Evolutionary conservation across 2,888 invertebrate species (phyloP).

Genomic region (Volucella zonaria): DNA sequence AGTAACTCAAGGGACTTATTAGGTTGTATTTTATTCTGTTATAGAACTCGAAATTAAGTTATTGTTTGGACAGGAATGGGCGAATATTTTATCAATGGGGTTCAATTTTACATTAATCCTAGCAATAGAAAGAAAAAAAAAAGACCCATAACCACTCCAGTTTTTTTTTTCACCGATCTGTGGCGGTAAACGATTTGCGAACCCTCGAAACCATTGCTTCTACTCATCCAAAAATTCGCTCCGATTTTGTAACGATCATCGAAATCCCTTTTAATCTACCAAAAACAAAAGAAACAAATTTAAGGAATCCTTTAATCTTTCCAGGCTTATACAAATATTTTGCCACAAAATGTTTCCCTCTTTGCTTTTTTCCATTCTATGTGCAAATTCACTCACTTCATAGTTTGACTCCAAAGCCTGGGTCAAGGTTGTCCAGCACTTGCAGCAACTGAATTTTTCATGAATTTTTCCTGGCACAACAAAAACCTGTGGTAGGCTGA

Average conservation of each 20-base stretch:
- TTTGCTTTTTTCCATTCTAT: slow-evolving; percentile 24
- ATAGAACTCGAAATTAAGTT: too few species aligned
- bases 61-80: too few species aligned
- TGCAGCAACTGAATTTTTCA: slow-evolving; percentile 61
- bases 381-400: slow-evolving; percentile 6
- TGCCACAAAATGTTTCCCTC: slow-evolving; percentile 61
- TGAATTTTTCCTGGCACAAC: slow-evolving; percentile 42
- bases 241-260: slow-evolving; percentile 3
- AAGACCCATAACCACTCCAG: slow-evolving; percentile 6
- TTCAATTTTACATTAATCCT: neutral
- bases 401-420: slow-evolving; percentile 52
- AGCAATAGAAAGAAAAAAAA: neutral
- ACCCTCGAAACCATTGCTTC: slow-evolving; percentile 27
- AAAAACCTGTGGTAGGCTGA: slow-evolving; percentile 17
- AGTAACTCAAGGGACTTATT: too few species aligned
- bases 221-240: slow-evolving; percentile 2
- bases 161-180: neutral
- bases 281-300: slow-evolving; percentile 15
- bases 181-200: neutral
- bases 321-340: slow-evolving; percentile 54
- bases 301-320: slow-evolving; percentile 36
- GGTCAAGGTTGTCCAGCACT: slow-evolving; percentile 65
- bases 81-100: too few species aligned
- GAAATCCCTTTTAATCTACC: slow-evolving; percentile 15
- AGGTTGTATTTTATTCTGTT: too few species aligned